Conservation (phyloP, 2,797 vertebrate genomes). For the Tauraco hartlaubi region DNA sequence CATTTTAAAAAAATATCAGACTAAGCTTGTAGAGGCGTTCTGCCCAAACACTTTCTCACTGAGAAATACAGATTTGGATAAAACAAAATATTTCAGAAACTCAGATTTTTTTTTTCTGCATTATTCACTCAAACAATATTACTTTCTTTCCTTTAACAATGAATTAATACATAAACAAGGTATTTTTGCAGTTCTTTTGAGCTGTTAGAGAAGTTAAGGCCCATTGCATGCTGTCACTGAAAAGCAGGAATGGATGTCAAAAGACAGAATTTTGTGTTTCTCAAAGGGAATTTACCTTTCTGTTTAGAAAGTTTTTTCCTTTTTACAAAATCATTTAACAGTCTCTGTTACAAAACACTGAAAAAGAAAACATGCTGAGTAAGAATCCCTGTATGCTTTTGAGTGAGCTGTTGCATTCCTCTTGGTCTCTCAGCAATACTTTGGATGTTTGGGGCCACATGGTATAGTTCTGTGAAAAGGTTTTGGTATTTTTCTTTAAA, state of each 20-base stretch:
- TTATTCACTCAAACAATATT: not conserved
- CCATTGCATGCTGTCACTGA: not conserved
- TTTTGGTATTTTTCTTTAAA: not conserved
- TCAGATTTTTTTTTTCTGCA: accelerated
- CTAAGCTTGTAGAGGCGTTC: not conserved
- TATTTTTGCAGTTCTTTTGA: not conserved
- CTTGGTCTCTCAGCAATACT: not conserved
- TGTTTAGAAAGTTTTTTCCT: not conserved
- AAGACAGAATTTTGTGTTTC: not conserved
- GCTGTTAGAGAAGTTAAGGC: not conserved
- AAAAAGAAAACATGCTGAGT: not conserved
- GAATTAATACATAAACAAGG: not conserved
- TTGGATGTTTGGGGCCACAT: not conserved
- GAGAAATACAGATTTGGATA: not conserved
- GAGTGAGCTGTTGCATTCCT: not conserved
- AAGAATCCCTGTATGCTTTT: not conserved
- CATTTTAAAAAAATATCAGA: not conserved
- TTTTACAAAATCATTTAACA: not conserved
- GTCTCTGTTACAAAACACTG: not conserved
- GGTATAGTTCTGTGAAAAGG: not conserved
- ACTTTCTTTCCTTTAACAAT: not conserved
- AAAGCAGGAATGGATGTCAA: not conserved
- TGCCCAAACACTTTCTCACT: not conserved
- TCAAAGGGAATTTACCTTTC: not conserved
- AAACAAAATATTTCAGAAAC: not conserved